Evolutionary conservation across 2,113 vertebrate genomes (phyloP), one percentile per base, ranked within the genome.

Genomic region (Anarhynchus alexandrinus): DNA sequence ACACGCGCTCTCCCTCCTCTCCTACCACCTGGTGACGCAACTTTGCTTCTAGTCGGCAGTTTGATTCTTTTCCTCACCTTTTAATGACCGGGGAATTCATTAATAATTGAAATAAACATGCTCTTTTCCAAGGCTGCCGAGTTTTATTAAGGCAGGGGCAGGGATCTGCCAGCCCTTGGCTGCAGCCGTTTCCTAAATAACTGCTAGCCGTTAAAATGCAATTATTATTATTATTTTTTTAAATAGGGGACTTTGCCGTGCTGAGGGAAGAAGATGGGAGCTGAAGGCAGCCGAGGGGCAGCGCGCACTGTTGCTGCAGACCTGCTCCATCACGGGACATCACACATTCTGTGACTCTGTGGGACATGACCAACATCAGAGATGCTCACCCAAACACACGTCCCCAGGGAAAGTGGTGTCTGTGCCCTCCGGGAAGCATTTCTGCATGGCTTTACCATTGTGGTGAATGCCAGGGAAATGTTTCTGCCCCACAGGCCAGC

Each of bases 41-140:
- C 91, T 93, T 87, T 49, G 67, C 83, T 90, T 59, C 93, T 80
- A 62, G 51, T 17, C 9, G 5, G 86, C 93, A 54, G 83, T 85
- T 94, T 88, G 74, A 97, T 95, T 94, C 82, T 86, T 96, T 97
- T 95, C 89, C 92, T 98, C 93, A 96, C 96, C 96, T 97, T 97
- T 97, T 98, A 98, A 97, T 97, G 95, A 96, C 94, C 23, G 10
- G 91, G 89, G 94, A 95, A 97, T 97, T 97, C 94, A 98, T 98
- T 98, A 97, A 98, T 97, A 97, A 98, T 97, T 97, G 93, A 97
- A 98, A 98, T 97, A 97, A 97, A 97, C 94, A 97, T 0, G 25
- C 69, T 96, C 74, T 93, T 95, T 97, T 89, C 95, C 94, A 94
- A 90, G 94, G 96, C 96, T 95, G 86, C 93, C 64, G 94, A 94